Evolutionary conservation across 2,888 invertebrate genomes (phyloP), one percentile per base, ranked within the genome.

Genomic region (Cryptops parisi): DNA sequence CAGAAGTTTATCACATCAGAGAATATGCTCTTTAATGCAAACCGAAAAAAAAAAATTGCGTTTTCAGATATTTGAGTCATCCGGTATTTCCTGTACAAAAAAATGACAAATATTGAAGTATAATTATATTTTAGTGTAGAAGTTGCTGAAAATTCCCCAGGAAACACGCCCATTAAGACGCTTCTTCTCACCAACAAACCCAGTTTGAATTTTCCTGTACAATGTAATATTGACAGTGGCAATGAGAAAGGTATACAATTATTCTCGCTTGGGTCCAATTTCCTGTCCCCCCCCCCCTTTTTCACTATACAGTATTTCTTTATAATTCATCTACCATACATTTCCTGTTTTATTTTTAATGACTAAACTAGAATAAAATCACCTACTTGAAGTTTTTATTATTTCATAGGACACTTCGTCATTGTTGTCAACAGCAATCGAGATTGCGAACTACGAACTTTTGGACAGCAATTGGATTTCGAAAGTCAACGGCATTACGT

Each of bases 201-300:
- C 55, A 77, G 77, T 3, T 77, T 77, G 52, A 78, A 80, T 2
- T 63, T 65, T 49, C 82, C 85, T 0, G 74, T 89, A 25, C 82
- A 81, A 61, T 91, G 91, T 65, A 77, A 79, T 57, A 81, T 91
- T 6, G 77, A 80, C 1, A 76, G 77, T 21, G 83, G 88, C 9
- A 87, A 90, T 61, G 79, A 82, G 53, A 76, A 78, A 69, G 80
- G 81, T 81, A n/a, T n/a, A n/a, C n/a, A n/a, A n/a, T n/a, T n/a
- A n/a, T n/a, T n/a, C n/a, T n/a, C n/a, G n/a, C n/a, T n/a, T n/a
- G n/a, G n/a, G n/a, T n/a, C n/a, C n/a, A n/a, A n/a, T n/a, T n/a
- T n/a, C n/a, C n/a, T n/a, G n/a, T n/a, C n/a, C n/a, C n/a, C n/a
- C n/a, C n/a, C n/a, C n/a, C n/a, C n/a, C n/a, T n/a, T n/a, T n/a